Conservation (phyloP, 2,113 vertebrate genomes). For the Nothocercus nigrocapillus region DNA sequence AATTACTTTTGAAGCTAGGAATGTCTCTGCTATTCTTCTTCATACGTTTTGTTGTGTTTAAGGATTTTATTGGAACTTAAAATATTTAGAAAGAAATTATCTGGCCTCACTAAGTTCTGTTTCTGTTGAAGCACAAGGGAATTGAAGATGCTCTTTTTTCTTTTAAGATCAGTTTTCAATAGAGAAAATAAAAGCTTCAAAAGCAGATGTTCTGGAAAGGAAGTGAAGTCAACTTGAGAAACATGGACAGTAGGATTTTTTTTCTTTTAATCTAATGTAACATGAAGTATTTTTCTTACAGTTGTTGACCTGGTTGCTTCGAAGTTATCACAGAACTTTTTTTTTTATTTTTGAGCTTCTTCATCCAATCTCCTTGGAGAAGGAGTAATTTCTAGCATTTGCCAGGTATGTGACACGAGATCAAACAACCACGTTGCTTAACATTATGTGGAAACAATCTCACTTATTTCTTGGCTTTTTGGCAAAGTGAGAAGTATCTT, state of each 20-base stretch:
- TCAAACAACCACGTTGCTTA: neutral
- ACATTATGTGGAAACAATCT: too few relatives aligned
- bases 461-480: neutral
- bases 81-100: neutral
- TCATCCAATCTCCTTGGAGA: neutral
- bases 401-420: neutral
- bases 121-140: neutral
- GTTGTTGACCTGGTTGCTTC: constrained; percentile 12
- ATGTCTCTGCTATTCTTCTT: neutral
- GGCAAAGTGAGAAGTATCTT: neutral
- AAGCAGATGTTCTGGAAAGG: neutral
- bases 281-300: neutral
- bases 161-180: neutral
- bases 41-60: neutral
- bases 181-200: neutral
- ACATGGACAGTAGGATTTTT: neutral
- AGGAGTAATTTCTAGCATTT: neutral
- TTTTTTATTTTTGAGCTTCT: neutral
- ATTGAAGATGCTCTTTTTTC: neutral
- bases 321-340: neutral
- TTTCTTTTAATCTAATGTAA: neutral
- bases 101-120: neutral
- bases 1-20: neutral
- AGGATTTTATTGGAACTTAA: neutral
- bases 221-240: constrained; percentile 34